phyloP scores from a whole-genome alignment of 2,888 invertebrate genomes.

The Diabrotica balteata region DNA sequence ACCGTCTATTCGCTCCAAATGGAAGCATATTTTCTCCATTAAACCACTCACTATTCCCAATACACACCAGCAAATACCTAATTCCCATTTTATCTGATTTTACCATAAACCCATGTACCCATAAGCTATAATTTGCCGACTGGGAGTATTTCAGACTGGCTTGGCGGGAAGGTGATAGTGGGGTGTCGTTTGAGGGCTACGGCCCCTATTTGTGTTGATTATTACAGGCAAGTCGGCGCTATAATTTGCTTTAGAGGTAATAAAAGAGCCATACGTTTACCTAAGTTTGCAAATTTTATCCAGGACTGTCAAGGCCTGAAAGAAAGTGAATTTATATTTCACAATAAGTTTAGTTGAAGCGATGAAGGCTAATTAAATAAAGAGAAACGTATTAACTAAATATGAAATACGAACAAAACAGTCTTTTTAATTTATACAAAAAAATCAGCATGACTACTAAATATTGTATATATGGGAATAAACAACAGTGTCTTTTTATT shows the following conservation, averaged over 20 bases:
- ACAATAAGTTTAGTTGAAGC: too few relatives aligned
- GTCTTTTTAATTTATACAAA: too few relatives aligned
- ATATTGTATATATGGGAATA: too few relatives aligned
- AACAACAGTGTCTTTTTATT: too few relatives aligned
- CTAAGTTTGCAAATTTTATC: conserved; percentile 34
- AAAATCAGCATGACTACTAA: too few relatives aligned
- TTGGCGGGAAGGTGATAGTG: conserved; percentile 6
- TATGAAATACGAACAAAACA: too few relatives aligned
- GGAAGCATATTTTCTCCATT: conserved; percentile 16
- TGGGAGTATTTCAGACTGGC: conserved; percentile 11
- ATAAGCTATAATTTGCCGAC: conserved; percentile 33
- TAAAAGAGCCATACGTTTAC: conserved; percentile 30
- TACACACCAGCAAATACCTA: conserved; percentile 23
- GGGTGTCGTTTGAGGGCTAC: conserved; percentile 18
- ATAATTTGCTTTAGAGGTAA: conserved; percentile 35
- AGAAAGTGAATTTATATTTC: too few relatives aligned
- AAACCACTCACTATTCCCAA: conserved; percentile 29
- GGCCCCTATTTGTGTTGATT: conserved; percentile 33
- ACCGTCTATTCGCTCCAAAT: conserved; percentile 25
- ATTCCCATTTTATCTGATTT: conserved; percentile 35
- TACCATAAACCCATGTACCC: conserved; percentile 24
- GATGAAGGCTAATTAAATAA: too few relatives aligned
- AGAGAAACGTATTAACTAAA: too few relatives aligned
- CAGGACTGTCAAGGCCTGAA: conserved; percentile 22
- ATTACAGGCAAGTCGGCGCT: conserved; percentile 29